Evolutionary conservation across 2,797 vertebrate species (phyloP).

Genomic region (Uromys caudimaculatus): DNA sequence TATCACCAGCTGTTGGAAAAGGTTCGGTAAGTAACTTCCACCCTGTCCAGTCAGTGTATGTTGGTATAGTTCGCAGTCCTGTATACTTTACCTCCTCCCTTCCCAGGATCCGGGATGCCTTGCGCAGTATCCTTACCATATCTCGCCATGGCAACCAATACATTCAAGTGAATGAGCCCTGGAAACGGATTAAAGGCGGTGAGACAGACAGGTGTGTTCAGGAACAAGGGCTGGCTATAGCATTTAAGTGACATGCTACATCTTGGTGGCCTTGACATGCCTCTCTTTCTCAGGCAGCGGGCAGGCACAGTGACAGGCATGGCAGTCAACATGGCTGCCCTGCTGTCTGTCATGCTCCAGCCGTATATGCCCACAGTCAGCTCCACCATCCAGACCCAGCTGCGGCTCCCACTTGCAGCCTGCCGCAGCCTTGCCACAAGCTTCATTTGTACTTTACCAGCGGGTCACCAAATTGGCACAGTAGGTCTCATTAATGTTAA

Average conservation of each 20-base stretch:
- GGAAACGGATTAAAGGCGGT: slow-evolving; percentile 95
- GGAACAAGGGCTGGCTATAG: neutral
- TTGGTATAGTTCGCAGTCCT: neutral
- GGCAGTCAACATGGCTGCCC: slow-evolving; percentile 93
- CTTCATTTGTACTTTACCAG: slow-evolving; percentile 90
- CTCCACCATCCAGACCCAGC: slow-evolving; percentile 92
- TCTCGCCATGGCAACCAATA: slow-evolving; percentile 98
- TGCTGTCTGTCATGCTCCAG: slow-evolving; percentile 92
- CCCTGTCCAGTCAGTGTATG: neutral
- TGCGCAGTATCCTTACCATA: slow-evolving; percentile 95
- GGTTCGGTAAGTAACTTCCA: slow-evolving; percentile 90
- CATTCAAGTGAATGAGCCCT: slow-evolving; percentile 97
- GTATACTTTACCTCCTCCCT: neutral
- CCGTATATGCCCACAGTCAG: slow-evolving; percentile 96
- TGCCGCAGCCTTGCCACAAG: slow-evolving; percentile 85
- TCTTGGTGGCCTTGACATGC: neutral
- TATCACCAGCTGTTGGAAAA: slow-evolving; percentile 95
- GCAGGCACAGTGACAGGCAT: slow-evolving; percentile 95
- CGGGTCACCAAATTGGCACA: slow-evolving; percentile 93
- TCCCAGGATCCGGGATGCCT: slow-evolving; percentile 94
- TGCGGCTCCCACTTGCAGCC: slow-evolving; percentile 87
- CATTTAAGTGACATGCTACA: neutral
- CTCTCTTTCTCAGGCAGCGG: slow-evolving; percentile 88
- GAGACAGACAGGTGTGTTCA: slow-evolving; percentile 93
- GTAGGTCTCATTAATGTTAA: slow-evolving; percentile 86